Evolutionary conservation across 2,113 vertebrate genomes (phyloP).

Genomic region (Puma concolor): DNA sequence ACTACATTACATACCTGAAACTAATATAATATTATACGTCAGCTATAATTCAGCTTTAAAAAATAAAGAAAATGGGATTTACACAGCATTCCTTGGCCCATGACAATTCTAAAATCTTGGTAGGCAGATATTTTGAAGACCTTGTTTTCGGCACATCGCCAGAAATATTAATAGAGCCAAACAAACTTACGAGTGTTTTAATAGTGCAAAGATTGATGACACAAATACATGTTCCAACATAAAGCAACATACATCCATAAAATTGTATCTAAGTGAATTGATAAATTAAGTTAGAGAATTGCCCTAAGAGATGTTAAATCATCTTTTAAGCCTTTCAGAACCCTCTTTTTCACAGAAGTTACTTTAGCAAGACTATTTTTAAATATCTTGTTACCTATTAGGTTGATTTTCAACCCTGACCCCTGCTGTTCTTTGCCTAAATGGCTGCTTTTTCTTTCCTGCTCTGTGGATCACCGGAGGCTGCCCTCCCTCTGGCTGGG

Average conservation of each 20-base stretch:
- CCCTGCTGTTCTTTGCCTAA: not conserved
- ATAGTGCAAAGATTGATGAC: not conserved
- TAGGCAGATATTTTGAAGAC: not conserved
- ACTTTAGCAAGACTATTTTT: not conserved
- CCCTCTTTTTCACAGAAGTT: not conserved
- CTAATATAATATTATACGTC: not conserved
- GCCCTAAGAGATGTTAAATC: not conserved
- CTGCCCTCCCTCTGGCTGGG: not conserved
- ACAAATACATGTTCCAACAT: not conserved
- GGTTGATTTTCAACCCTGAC: not conserved
- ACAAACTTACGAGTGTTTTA: not conserved
- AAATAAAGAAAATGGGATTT: not conserved
- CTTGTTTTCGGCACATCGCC: not conserved
- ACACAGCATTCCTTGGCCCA: not conserved
- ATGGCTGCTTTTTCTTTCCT: not conserved
- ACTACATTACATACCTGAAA: not conserved
- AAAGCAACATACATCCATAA: not conserved
- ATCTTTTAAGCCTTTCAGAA: fast-evolving
- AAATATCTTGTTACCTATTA: not conserved
- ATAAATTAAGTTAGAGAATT: not conserved
- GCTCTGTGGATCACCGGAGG: not conserved
- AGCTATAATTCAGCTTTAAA: not conserved
- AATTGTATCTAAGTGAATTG: not conserved
- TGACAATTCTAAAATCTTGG: not conserved
- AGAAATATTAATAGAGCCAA: not conserved